These are phyloP conservation scores for Seira sanloemensis DNA, from an alignment of 2,888 invertebrate genomes.

Conservation along the genomic window DNA sequence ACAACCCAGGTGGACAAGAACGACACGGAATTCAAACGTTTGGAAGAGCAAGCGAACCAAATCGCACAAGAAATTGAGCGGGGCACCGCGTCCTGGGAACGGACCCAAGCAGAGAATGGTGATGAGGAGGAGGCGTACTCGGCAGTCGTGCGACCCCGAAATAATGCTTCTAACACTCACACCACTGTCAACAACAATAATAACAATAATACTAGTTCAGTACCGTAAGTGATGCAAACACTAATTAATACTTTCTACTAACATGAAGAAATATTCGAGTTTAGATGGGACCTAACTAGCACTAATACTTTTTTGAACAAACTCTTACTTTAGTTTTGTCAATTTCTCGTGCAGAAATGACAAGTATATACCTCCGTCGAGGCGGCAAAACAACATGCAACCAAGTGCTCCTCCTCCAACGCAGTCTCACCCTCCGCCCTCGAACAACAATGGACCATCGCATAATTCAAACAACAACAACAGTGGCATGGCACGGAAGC, in stretches of 20 bases:
- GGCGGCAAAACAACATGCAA: constrained; percentile 74
- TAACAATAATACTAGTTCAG: constrained; percentile 59
- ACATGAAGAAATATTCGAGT: not conserved
- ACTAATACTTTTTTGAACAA: constrained; percentile 3
- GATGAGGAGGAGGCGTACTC: constrained; percentile 92
- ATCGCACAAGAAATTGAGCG: constrained; percentile 96
- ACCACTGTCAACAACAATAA: constrained; percentile 69
- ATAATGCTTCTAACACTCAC: constrained; percentile 64
- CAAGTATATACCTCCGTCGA: constrained; percentile 72
- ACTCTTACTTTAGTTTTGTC: not conserved
- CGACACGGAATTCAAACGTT: constrained; percentile 89
- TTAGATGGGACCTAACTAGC: too few relatives aligned
- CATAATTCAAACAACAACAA: constrained; percentile 63
- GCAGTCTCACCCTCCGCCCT: constrained; percentile 74
- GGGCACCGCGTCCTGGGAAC: constrained; percentile 87
- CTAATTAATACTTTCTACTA: not conserved
- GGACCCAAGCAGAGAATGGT: constrained; percentile 92
- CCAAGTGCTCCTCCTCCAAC: constrained; percentile 76
- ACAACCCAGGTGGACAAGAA: constrained; percentile 90
- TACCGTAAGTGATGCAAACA: constrained; percentile 40
- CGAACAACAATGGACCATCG: constrained; percentile 68
- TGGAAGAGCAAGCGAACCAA: constrained; percentile 90
- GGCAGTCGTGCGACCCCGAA: constrained; percentile 84
- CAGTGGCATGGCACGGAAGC: constrained; percentile 74
- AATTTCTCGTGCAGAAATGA: constrained; percentile 59